These are phyloP conservation scores for Pristionchus japonicus DNA, from an alignment of 2,888 invertebrate species.

Conservation along the genomic window DNA sequence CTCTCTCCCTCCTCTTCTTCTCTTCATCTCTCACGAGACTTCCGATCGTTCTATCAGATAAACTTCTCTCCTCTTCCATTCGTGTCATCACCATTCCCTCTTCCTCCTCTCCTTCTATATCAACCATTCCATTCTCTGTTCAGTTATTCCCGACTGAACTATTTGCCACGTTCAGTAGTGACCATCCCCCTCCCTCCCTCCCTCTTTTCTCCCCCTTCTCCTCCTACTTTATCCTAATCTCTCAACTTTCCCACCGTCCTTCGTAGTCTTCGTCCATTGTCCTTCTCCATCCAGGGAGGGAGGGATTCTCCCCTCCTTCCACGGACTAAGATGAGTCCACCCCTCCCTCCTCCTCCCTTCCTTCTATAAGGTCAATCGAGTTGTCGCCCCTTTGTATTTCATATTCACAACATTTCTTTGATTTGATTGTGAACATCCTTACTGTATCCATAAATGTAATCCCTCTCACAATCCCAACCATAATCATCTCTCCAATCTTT, in stretches of 20 bases:
- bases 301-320: background rate
- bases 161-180: background rate
- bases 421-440: too few species aligned
- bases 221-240: background rate
- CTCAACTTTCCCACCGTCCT: constrained; percentile 28
- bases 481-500: background rate
- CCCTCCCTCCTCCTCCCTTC: too few species aligned
- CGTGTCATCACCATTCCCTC: constrained; percentile 17
- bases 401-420: too few species aligned
- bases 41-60: background rate
- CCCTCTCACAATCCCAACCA: too few species aligned
- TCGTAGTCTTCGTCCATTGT: constrained; percentile 3
- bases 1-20: background rate
- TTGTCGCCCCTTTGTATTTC: too few species aligned
- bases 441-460: too few species aligned
- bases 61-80: background rate
- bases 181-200: background rate
- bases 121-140: background rate
- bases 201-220: too few species aligned
- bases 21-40: constrained; percentile 5
- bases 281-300: background rate
- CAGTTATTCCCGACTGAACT: background rate
- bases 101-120: background rate
- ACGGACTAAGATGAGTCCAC: background rate
- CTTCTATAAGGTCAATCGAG: background rate